A percentile compares a stretch with the other conserved stretches of the same genome.
These are phyloP conservation scores for Dromiciops gliroides DNA, from an alignment of 2,113 vertebrate genomes.

Conservation along the genomic window DNA sequence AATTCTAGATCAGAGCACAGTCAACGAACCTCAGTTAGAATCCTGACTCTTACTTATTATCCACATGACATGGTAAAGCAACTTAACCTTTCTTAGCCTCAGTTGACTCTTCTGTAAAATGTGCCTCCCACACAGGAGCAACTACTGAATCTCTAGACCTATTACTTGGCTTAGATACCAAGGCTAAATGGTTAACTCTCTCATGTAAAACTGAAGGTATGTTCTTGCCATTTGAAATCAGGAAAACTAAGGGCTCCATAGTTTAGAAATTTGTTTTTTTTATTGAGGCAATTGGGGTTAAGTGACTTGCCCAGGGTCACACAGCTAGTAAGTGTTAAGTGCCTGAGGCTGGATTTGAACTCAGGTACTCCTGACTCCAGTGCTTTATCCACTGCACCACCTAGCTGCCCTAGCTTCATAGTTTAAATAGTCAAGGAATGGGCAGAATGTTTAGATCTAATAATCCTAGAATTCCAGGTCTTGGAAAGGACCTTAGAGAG, in stretches of 20 bases:
- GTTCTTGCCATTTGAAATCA: neutral
- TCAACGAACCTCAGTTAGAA: neutral
- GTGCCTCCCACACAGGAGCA: neutral
- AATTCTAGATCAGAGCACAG: neutral
- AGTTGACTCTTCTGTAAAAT: neutral
- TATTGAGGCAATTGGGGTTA: too few relatives aligned
- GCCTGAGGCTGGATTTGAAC: too few relatives aligned
- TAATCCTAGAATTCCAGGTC: neutral
- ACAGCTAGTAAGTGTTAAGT: too few relatives aligned
- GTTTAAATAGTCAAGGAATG: neutral
- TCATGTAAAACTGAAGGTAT: neutral
- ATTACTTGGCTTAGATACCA: neutral
- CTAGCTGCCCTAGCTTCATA: too few relatives aligned
- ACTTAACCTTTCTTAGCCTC: neutral
- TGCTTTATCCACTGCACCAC: too few relatives aligned
- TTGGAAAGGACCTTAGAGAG: neutral
- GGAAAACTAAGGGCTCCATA: neutral
- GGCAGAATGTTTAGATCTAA: neutral
- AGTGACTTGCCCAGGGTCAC: too few relatives aligned
- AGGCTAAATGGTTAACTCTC: neutral
- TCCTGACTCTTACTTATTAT: neutral
- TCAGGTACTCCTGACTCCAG: too few relatives aligned
- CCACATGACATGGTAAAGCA: neutral
- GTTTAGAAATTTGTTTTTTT: too few relatives aligned
- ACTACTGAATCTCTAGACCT: too few relatives aligned